phyloP scores from a whole-genome alignment of 2,797 vertebrate genomes.

The Muscicapa comitata region DNA sequence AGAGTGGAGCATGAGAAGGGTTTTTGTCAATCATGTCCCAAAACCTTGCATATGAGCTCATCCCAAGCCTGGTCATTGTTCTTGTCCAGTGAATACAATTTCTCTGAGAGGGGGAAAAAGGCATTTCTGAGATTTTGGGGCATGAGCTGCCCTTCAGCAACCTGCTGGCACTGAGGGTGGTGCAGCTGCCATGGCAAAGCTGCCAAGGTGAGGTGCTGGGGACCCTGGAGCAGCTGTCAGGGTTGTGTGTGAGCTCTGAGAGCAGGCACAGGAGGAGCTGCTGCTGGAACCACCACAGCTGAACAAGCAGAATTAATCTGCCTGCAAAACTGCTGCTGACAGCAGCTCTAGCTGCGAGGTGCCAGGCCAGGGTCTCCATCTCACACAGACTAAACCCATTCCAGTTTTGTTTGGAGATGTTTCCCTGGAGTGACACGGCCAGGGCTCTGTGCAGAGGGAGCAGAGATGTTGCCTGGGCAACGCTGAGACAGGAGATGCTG shows the following conservation, averaged over 20 bases:
- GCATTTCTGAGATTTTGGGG: neutral
- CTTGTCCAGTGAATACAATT: neutral
- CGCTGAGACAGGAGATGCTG: neutral
- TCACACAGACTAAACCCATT: neutral
- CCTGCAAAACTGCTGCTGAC: neutral
- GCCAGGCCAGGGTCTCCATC: accelerated
- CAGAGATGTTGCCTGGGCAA: neutral
- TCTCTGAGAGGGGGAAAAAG: accelerated
- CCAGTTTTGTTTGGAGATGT: neutral
- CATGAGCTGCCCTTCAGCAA: accelerated
- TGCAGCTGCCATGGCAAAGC: neutral
- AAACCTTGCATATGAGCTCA: neutral
- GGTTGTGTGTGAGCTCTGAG: neutral
- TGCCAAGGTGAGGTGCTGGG: neutral
- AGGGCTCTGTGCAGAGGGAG: neutral
- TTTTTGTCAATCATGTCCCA: neutral
- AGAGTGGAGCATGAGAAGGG: neutral
- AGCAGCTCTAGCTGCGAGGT: neutral
- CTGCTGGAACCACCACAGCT: neutral
- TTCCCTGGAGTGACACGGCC: accelerated
- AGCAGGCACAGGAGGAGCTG: neutral
- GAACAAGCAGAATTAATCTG: neutral
- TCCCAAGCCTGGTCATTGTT: neutral
- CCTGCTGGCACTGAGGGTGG: neutral
- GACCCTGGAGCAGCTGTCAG: neutral